Base-by-base conservation (phyloP, 2,888 invertebrate species). In the Ypsolopha scabrella region DNA sequence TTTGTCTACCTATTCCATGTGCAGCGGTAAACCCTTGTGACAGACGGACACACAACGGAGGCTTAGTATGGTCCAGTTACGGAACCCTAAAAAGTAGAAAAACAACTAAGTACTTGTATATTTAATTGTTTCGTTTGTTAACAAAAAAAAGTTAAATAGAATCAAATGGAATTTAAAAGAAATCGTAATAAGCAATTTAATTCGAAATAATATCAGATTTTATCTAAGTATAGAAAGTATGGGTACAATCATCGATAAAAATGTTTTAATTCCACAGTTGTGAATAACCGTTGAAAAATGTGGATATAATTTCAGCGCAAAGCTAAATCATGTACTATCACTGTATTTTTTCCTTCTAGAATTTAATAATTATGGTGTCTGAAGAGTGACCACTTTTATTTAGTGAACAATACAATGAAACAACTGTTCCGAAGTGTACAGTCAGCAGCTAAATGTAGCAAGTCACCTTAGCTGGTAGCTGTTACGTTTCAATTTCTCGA, bases 401-500 rank as follows among this genome's bases (percentile, higher is more conserved):
- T 54, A 50, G 53, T 50, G 49, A 50, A 51, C 54, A 57, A 54
- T 57, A 58, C 54, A 52, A 57, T 60, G 60, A 59, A 61, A 62
- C 54, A 61, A 63, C 60, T 63, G 53, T 64, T 44, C 44, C 39
- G 6, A 39, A 39, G 10, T 68, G 58, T 65, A 60, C 64, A 60
- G 67, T 65, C 63, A 60, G 65, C 73, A 71, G 69, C 61, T 60
- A 68, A 71, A 77, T 77, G 70, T 70, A 70, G 80, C 85, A 80
- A 83, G 82, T 83, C 86, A 82, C 76, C 68, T 57, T 72, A 69
- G 68, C 78, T 81, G 79, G 85, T 82, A 83, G 80, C 80, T 63
- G 68, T 63, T 72, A 80, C 82, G 83, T 82, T 86, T 86, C 85
- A 86, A 85, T 86, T 82, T 81, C 80, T 78, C 62, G 71, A 77